Evolutionary conservation across 2,797 vertebrate genomes (phyloP).

Genomic region (Smutsia gigantea): DNA sequence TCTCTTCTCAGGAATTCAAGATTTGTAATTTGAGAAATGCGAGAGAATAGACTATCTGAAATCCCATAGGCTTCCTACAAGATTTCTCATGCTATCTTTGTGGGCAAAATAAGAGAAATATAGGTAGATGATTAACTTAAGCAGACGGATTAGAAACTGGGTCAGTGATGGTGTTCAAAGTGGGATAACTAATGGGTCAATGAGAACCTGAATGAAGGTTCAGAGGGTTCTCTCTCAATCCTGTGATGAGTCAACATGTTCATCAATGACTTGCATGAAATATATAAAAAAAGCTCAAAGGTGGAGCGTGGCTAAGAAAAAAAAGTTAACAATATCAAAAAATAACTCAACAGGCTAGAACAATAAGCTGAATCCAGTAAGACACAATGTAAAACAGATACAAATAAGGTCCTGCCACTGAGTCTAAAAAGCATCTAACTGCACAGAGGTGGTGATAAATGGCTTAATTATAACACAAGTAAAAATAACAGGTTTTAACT

Average conservation of each 20-base stretch:
- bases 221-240: background rate
- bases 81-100: constrained; percentile 13
- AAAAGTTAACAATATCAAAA: background rate
- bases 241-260: background rate
- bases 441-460: background rate
- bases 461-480: background rate
- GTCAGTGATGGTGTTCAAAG: background rate
- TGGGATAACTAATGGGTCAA: background rate
- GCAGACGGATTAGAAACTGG: background rate
- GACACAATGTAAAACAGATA: background rate
- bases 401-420: background rate
- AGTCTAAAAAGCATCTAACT: background rate
- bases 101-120: constrained; percentile 13
- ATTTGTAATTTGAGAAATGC: background rate
- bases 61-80: background rate
- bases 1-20: background rate
- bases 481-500: background rate
- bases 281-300: background rate
- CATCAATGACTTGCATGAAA: background rate
- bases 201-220: background rate
- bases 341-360: background rate
- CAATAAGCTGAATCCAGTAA: background rate
- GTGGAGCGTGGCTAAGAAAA: background rate
- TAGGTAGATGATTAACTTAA: background rate
- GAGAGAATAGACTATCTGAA: background rate